Evolutionary conservation across 64 coral and sea anemone genomes (phyloP).

Genomic region (Stichodactyla helianthus): DNA sequence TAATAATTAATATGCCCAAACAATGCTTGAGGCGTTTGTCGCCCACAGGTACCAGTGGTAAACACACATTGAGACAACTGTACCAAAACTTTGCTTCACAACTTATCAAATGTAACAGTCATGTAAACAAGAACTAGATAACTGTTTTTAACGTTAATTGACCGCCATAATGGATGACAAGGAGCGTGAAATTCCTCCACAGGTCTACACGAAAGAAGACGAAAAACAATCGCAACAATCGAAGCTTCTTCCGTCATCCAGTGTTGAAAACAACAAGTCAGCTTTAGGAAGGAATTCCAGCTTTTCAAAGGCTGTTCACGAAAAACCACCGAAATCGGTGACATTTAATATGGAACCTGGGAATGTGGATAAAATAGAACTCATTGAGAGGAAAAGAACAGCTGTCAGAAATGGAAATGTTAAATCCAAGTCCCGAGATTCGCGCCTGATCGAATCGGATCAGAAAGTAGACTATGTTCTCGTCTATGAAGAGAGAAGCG

Average conservation of each 20-base stretch:
- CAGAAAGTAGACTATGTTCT: constrained; percentile 52
- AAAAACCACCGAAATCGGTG: neutral
- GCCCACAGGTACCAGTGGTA: neutral
- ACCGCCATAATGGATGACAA: neutral
- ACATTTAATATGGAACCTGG: neutral
- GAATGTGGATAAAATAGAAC: constrained; percentile 16
- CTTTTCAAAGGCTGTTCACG: neutral
- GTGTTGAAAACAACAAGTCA: neutral
- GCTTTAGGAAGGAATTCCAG: neutral
- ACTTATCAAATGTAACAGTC: neutral
- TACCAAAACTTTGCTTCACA: neutral
- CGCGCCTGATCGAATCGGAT: neutral
- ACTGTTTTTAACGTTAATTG: neutral
- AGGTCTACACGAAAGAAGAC: neutral
- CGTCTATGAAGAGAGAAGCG: constrained; percentile 32
- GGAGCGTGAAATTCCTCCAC: neutral
- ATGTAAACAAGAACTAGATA: neutral
- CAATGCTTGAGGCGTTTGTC: neutral
- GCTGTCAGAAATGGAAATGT: neutral
- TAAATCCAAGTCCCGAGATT: neutral
- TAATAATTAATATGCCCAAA: neutral
- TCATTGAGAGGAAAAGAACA: neutral
- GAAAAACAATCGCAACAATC: neutral
- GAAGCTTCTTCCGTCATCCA: neutral
- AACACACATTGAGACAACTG: neutral